phyloP scores from a whole-genome alignment of 30 jellyfish, hydroid and myxozoan species.

The Mastigias papua region DNA sequence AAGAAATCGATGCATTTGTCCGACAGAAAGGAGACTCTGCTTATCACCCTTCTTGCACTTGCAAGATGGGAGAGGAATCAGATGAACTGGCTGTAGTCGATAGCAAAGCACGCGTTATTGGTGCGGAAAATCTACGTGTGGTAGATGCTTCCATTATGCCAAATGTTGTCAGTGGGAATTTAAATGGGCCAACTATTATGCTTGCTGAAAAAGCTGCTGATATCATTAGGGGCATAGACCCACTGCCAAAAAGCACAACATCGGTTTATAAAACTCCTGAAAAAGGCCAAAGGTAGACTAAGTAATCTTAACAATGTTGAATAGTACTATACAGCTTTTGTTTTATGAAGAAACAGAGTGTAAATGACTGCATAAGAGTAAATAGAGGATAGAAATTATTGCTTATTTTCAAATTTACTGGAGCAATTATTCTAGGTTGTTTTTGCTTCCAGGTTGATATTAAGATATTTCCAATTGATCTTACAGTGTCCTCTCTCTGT shows the following conservation, averaged over 20 bases:
- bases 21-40: conserved; percentile 89
- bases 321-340: neutral
- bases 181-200: conserved; percentile 93
- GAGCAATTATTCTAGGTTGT: no score
- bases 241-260: conserved; percentile 80
- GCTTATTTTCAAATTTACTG: no score
- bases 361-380: no score
- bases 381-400: no score
- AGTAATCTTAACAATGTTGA: neutral
- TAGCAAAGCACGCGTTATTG: conserved; percentile 76
- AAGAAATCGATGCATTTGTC: conserved; percentile 88
- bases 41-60: conserved; percentile 96
- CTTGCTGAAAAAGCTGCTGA: conserved; percentile 95
- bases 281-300: conserved; percentile 72
- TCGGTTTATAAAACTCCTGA: conserved; percentile 81
- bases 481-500: no score
- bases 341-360: no score
- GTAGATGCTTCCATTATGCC: conserved; percentile 99
- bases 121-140: conserved; percentile 87
- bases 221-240: conserved; percentile 61
- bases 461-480: no score
- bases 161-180: conserved; percentile 85
- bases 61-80: conserved; percentile 90
- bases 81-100: conserved; percentile 94
- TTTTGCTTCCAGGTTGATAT: no score